phyloP scores from a whole-genome alignment of 2,113 vertebrate genomes.

The Anguilla rostrata region DNA sequence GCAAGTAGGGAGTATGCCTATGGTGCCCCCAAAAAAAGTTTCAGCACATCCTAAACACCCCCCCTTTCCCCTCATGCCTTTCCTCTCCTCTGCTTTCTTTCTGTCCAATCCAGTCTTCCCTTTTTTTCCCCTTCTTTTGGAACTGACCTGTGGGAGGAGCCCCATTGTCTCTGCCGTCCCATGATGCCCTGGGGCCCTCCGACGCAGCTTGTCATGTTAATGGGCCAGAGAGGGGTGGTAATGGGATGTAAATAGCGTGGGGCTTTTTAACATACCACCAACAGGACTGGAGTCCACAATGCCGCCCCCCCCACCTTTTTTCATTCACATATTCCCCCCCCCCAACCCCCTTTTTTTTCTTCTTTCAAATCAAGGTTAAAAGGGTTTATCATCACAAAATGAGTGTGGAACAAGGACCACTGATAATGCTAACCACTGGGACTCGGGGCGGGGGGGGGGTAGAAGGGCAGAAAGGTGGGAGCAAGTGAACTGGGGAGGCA shows the following conservation, averaged over 20 bases:
- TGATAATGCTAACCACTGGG: conserved; percentile 15
- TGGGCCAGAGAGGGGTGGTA: conserved; percentile 51
- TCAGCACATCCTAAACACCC: not conserved
- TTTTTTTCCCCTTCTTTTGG: conserved; percentile 1
- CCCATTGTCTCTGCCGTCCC: conserved; percentile 41
- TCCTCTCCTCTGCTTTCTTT: conserved; percentile 22
- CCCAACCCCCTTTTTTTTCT: conserved; percentile 9
- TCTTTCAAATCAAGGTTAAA: conserved; percentile 21
- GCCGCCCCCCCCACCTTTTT: not conserved
- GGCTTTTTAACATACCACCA: conserved; percentile 38
- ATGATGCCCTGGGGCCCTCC: conserved; percentile 36
- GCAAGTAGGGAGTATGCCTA: not conserved
- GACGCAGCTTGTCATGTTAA: conserved; percentile 52
- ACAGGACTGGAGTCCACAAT: conserved; percentile 19
- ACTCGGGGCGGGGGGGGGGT: not conserved
- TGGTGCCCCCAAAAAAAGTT: not conserved
- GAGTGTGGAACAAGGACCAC: conserved; percentile 9
- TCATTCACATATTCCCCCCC: not conserved
- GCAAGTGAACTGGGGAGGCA: not conserved
- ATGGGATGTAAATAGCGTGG: conserved; percentile 54
- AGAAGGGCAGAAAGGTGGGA: not conserved
- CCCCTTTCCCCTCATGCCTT: not conserved
- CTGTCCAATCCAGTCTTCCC: conserved; percentile 17
- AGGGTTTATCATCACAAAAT: conserved; percentile 19
- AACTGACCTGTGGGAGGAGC: conserved; percentile 38